These are phyloP conservation scores for Petromus typicus DNA, from an alignment of 2,113 vertebrate genomes.

Conservation along the genomic window DNA sequence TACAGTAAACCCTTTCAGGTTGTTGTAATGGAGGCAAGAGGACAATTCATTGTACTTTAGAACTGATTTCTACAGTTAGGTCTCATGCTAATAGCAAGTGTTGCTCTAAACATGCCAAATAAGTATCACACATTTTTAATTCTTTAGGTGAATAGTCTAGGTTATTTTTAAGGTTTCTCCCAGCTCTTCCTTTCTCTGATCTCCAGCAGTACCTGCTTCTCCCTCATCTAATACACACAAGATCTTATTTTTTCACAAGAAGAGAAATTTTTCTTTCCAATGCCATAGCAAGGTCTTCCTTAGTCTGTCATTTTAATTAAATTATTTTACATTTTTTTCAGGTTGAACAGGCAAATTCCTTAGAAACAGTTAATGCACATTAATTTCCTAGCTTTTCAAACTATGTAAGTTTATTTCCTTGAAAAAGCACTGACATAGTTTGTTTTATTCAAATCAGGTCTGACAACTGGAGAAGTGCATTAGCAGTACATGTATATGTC, in stretches of 20 bases:
- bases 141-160: not conserved
- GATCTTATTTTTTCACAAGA: not conserved
- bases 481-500: fast-evolving
- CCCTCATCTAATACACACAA: not conserved
- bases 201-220: not conserved
- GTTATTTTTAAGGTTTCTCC: not conserved
- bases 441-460: not conserved
- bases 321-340: not conserved
- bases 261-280: not conserved
- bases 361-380: not conserved
- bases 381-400: conserved; percentile 15
- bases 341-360: not conserved
- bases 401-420: not conserved
- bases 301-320: not conserved
- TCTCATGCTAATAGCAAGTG: not conserved
- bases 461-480: not conserved
- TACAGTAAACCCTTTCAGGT: not conserved
- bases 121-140: not conserved
- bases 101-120: not conserved
- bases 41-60: not conserved
- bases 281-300: not conserved
- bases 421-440: not conserved
- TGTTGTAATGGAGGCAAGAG: not conserved
- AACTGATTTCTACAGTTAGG: not conserved
- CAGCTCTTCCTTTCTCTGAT: not conserved